Conservation (phyloP, 1,140 invertebrate species). For the Popillia japonica region DNA sequence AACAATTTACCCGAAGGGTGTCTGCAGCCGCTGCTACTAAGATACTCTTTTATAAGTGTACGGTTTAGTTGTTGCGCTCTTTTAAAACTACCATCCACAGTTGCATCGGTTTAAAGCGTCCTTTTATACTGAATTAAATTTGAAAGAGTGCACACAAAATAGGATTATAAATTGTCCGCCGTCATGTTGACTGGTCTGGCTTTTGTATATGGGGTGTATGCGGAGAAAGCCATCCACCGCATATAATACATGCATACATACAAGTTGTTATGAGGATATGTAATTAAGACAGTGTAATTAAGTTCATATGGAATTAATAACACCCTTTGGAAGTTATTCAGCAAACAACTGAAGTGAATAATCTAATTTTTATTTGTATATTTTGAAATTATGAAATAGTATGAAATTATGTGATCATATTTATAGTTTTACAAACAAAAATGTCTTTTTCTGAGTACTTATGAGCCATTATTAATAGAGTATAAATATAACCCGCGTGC, state of each 20-base stretch:
- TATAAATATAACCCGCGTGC: no score
- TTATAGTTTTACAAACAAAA: no score
- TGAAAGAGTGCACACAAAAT: constrained; percentile 29
- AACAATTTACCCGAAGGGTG: constrained; percentile 27
- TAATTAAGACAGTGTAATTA: constrained; percentile 3
- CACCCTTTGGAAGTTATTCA: not conserved
- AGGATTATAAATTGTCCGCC: constrained; percentile 25
- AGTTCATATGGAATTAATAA: not conserved
- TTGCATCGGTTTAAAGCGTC: not conserved
- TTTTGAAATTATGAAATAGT: no score
- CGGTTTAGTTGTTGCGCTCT: constrained; percentile 9
- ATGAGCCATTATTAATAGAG: no score
- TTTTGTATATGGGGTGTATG: not conserved
- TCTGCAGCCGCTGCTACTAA: constrained; percentile 27
- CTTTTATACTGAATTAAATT: constrained; percentile 28
- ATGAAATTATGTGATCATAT: no score
- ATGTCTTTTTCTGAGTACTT: no score
- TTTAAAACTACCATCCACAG: not conserved
- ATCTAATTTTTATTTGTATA: not conserved
- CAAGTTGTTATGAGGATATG: not conserved
- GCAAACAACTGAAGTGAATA: not conserved
- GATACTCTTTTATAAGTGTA: constrained; percentile 27
- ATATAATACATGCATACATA: not conserved
- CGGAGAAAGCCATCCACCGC: not conserved
- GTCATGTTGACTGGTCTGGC: not conserved